phyloP scores from a whole-genome alignment of 2,113 vertebrate genomes.

The Capreolus pygargus region DNA sequence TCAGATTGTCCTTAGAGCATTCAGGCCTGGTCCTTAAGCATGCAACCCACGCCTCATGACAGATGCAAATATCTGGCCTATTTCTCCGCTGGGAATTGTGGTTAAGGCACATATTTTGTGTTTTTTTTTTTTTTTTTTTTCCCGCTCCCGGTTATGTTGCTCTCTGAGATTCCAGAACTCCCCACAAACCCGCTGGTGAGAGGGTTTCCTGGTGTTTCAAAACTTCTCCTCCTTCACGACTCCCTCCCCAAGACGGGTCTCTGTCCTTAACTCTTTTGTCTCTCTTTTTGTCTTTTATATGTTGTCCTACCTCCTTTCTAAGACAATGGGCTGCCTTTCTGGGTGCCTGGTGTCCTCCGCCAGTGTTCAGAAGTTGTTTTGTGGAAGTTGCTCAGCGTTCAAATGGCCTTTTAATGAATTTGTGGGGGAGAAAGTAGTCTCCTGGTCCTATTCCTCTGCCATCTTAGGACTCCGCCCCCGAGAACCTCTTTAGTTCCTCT shows the following conservation, averaged over 20 bases:
- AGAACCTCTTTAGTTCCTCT: not conserved
- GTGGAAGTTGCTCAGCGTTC: not conserved
- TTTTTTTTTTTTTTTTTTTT: not conserved
- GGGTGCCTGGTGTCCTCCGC: not conserved
- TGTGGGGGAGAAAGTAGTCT: not conserved
- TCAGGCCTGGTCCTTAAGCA: not conserved
- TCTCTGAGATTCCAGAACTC: not conserved
- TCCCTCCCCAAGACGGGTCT: not conserved
- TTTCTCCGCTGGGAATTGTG: not conserved
- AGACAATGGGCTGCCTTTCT: not conserved
- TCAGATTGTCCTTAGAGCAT: not conserved
- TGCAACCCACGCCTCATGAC: rapidly evolving
- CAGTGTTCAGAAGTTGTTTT: not conserved
- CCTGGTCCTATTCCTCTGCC: not conserved
- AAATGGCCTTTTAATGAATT: not conserved
- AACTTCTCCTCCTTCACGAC: not conserved
- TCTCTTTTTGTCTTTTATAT: not conserved
- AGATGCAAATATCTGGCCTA: rapidly evolving
- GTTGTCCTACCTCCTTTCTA: not conserved
- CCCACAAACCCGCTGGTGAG: not conserved
- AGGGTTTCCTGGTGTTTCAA: not conserved
- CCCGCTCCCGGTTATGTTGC: not conserved
- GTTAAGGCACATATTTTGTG: not conserved
- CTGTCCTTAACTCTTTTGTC: not conserved
- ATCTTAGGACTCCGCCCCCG: not conserved